Conservation (phyloP, 2,797 vertebrate species). For the Loris lydekkerianus region DNA sequence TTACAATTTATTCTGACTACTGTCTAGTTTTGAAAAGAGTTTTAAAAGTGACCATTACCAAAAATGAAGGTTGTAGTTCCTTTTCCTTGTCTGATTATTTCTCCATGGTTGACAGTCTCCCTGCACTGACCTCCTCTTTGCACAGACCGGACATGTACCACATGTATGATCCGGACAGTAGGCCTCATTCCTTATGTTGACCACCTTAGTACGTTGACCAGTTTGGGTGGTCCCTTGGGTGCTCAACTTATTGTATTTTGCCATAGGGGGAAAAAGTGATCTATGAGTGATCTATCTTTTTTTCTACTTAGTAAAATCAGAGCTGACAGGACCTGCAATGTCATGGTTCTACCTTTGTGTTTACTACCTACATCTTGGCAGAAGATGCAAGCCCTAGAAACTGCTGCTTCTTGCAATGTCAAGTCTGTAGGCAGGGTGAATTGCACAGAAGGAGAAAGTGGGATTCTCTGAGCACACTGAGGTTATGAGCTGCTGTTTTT, state of each 20-base stretch:
- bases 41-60: neutral
- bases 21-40: constrained; percentile 57
- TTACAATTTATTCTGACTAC: constrained; percentile 19
- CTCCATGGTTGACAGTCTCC: no score
- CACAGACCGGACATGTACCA: no score
- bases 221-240: no score
- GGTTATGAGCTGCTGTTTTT: constrained; percentile 17
- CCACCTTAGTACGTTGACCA: no score
- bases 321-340: neutral
- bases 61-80: constrained; percentile 34
- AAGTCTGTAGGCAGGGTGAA: neutral
- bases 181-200: no score
- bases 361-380: neutral
- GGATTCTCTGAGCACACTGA: neutral
- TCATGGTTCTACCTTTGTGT: neutral
- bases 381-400: neutral
- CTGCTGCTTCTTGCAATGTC: neutral
- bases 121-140: no score
- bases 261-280: neutral
- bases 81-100: neutral
- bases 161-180: no score
- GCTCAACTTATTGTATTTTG: neutral
- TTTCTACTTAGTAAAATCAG: constrained; percentile 64
- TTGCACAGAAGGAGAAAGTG: constrained; percentile 14
- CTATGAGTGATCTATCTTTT: neutral